These are phyloP conservation scores for Campylomormyrus numenius DNA, from an alignment of 2,113 vertebrate species.

Conservation along the genomic window DNA sequence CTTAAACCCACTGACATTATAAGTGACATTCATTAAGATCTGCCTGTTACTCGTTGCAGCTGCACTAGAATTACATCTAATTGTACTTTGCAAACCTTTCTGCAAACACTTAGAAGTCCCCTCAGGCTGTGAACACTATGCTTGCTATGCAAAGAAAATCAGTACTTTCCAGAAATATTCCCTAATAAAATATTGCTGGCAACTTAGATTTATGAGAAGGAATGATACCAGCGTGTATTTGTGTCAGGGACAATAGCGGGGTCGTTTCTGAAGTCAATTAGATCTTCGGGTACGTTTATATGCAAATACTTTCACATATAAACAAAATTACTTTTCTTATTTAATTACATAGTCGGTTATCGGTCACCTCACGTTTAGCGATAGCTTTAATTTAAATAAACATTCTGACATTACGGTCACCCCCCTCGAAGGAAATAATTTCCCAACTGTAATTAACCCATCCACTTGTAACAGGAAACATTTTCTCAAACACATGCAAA, in stretches of 20 bases:
- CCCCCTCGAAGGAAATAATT: not conserved
- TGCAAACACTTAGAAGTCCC: not conserved
- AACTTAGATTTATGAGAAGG: not conserved
- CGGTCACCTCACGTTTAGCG: not conserved
- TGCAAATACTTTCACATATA: not conserved
- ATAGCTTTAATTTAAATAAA: not conserved
- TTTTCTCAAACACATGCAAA: not conserved
- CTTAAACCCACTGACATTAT: not conserved
- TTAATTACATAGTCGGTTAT: not conserved
- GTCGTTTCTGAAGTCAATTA: not conserved
- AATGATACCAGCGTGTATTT: not conserved
- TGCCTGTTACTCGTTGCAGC: not conserved
- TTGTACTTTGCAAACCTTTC: not conserved
- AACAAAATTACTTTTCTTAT: not conserved
- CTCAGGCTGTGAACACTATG: not conserved
- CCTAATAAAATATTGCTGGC: not conserved
- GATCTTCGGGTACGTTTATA: not conserved
- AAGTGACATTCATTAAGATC: not conserved
- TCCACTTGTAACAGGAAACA: not conserved
- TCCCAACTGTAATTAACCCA: not conserved
- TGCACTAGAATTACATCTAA: not conserved
- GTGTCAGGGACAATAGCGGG: not conserved
- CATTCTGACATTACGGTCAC: not conserved
- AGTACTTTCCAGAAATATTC: not conserved
- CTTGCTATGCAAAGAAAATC: not conserved